These are phyloP conservation scores for Cydia amplana DNA, from an alignment of 1,140 invertebrate species.

Conservation along the genomic window DNA sequence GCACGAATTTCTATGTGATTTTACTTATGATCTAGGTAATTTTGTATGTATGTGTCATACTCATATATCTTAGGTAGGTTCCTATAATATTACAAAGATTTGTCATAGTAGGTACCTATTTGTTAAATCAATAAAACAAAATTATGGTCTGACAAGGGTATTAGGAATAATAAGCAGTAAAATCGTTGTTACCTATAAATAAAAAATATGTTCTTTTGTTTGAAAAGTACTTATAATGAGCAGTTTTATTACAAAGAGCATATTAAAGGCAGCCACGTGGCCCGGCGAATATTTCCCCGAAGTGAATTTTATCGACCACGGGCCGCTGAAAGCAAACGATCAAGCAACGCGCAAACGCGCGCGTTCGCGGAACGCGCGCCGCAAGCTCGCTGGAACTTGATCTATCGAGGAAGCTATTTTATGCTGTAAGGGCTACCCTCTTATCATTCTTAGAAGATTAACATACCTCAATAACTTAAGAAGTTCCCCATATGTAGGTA, in stretches of 20 bases:
- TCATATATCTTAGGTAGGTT: not conserved
- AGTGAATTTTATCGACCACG: conserved; percentile 69
- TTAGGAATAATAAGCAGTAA: too few relatives aligned
- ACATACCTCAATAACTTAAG: not conserved
- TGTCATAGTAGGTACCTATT: too few relatives aligned
- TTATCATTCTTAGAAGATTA: conserved; percentile 42
- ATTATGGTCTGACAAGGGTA: not conserved
- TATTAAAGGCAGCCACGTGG: conserved; percentile 48
- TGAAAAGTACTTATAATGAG: not conserved
- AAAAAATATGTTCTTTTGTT: too few relatives aligned
- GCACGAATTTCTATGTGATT: not conserved
- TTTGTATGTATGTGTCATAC: too few relatives aligned
- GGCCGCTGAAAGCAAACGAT: conserved; percentile 70
- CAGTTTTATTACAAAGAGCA: conserved; percentile 58
- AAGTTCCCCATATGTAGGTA: not conserved
- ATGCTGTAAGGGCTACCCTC: conserved; percentile 43
- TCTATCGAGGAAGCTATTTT: conserved; percentile 50
- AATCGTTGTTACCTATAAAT: too few relatives aligned
- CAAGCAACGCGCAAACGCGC: conserved; percentile 53
- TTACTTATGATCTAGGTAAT: too few relatives aligned
- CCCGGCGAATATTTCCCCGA: conserved; percentile 61
- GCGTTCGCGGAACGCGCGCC: conserved; percentile 59
- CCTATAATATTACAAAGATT: conserved; percentile 2
- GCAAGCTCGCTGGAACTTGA: conserved; percentile 31
- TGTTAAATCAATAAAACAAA: not conserved